Evolutionary conservation across 2,797 vertebrate genomes (phyloP).

Genomic region (Serranus cabrilla): DNA sequence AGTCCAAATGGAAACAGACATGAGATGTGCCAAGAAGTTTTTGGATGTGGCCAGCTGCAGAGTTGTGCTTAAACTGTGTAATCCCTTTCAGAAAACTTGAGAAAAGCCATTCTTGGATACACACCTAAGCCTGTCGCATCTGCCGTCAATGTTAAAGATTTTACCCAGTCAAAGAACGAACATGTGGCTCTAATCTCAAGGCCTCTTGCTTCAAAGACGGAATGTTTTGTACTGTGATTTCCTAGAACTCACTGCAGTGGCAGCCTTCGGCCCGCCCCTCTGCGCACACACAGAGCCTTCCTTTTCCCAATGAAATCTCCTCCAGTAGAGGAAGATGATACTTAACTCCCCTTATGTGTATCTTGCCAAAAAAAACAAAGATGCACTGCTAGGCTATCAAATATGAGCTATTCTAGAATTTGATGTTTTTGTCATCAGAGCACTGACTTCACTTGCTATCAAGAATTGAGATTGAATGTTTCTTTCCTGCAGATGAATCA

Average conservation of each 20-base stretch:
- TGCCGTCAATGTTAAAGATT: background rate
- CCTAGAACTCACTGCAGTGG: slow-evolving; percentile 72
- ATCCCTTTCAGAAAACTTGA: background rate
- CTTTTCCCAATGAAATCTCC: slow-evolving; percentile 10
- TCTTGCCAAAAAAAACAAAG: background rate
- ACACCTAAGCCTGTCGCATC: background rate
- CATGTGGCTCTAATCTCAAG: slow-evolving; percentile 56
- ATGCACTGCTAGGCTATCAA: background rate
- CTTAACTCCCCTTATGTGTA: slow-evolving; percentile 18
- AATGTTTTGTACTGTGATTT: slow-evolving; percentile 75
- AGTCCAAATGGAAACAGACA: background rate
- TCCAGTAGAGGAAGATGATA: slow-evolving; percentile 2
- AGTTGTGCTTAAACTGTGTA: background rate
- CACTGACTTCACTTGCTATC: background rate
- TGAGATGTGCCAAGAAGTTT: background rate
- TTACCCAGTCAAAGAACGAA: slow-evolving; percentile 1
- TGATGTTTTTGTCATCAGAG: background rate
- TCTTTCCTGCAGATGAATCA: slow-evolving; percentile 6
- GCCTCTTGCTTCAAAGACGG: slow-evolving; percentile 32
- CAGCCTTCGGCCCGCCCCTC: slow-evolving; percentile 43
- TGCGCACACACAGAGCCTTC: background rate
- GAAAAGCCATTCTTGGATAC: background rate
- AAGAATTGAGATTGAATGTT: slow-evolving; percentile 5
- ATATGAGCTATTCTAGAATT: background rate
- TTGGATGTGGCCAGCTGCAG: background rate